phyloP scores from a whole-genome alignment of 2,113 vertebrate species.

The Caranx ignobilis region DNA sequence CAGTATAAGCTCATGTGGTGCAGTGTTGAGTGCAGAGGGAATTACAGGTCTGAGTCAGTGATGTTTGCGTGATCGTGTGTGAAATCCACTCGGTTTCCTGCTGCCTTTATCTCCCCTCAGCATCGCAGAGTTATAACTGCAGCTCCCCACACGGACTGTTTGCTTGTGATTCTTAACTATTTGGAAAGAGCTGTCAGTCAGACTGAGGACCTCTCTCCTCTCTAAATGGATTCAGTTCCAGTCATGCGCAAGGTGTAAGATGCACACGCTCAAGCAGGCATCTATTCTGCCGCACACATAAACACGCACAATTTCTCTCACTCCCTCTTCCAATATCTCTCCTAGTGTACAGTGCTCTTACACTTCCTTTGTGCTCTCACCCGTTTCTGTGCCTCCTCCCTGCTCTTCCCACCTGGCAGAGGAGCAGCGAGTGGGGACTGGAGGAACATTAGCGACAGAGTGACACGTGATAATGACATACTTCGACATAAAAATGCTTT shows the following conservation, averaged over 20 bases:
- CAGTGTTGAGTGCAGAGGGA: constrained; percentile 1
- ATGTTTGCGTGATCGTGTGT: constrained; percentile 52
- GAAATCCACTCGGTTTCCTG: constrained; percentile 41
- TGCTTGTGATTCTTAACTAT: constrained; percentile 60
- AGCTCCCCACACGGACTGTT: constrained; percentile 36
- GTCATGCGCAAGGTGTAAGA: constrained; percentile 56
- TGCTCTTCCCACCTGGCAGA: background rate
- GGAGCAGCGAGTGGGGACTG: constrained; percentile 1
- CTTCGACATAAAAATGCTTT: constrained; percentile 63
- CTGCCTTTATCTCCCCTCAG: constrained; percentile 30
- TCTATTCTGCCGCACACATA: constrained; percentile 3
- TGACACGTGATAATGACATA: constrained; percentile 60
- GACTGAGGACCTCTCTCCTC: constrained; percentile 46
- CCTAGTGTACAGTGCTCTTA: background rate
- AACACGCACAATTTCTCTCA: constrained; percentile 15
- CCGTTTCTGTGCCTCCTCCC: constrained; percentile 10
- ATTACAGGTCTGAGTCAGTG: constrained; percentile 6
- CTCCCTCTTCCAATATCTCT: constrained; percentile 30
- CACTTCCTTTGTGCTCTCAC: background rate
- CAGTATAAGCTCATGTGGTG: background rate
- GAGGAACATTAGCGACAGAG: constrained; percentile 32
- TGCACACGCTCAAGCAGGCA: constrained; percentile 41
- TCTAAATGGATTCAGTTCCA: constrained; percentile 55
- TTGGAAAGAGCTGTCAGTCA: constrained; percentile 66
- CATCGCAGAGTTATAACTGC: constrained; percentile 34